Base-by-base conservation (phyloP, 2,113 vertebrate species). In the Rattus rattus region DNA sequence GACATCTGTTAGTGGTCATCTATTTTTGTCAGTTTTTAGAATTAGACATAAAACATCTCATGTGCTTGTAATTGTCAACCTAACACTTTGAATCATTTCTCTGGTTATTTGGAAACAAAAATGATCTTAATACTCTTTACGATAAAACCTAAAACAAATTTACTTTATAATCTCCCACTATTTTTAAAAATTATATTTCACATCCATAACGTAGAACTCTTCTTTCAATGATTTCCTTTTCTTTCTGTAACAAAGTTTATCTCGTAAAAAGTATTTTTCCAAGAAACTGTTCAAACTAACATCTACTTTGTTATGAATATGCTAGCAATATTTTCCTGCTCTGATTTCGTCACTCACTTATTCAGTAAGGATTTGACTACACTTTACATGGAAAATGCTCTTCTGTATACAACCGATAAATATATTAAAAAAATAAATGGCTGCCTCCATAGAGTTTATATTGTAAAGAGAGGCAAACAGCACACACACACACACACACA, bases 1-100 rank as follows among this genome's bases (percentile, higher is more conserved):
- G 36, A 43, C 54, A 96, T 96, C 33, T 96, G 76, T 81, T 92
- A 88, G 59, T 83, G 39, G 65, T 88, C 77, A 97, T 67, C 91
- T 94, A 94, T 76, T 96, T 95, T 92, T 95, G 39, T 92, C 76
- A 67, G 69, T 97, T 96, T 89, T 73, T 92, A 90, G 88, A 95
- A 94, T 92, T 94, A 88, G 36, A 14, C 94, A 80, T 94, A 96
- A 54, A 97, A 85, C 20, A 97, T 33, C 36, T 59, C 19, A 12
- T 77, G 30, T 81, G 26, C 70, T 96, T 97, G 28, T 94, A 88
- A 94, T 59, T 95, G 59, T 86, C 76, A 85, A 49, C 77, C 75
- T 95, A 93, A 86, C 86, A 94, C 33, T 95, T 97, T 52, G 49
- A 95, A 77, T 36, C 90, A 33, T 94, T 86, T 39, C 39, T 65